These are phyloP conservation scores for Pinna nobilis DNA, from an alignment of 1,140 invertebrate genomes.

Conservation along the genomic window DNA sequence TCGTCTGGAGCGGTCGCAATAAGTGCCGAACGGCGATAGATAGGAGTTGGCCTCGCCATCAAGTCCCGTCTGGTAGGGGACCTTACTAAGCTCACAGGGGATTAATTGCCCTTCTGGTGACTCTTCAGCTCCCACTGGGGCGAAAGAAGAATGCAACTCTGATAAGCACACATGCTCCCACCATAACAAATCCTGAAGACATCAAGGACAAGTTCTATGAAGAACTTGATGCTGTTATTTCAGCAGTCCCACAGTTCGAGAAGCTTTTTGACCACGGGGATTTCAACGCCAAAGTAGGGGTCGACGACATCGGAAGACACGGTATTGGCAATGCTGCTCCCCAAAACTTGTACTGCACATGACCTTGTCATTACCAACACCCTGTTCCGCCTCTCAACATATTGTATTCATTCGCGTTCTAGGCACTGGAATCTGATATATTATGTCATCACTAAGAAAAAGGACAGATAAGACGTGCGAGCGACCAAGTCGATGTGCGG, in stretches of 20 bases:
- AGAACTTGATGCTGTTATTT: not conserved
- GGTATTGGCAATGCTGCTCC: not conserved
- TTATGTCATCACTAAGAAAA: not conserved
- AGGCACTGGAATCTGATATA: not conserved
- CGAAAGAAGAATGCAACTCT: not conserved
- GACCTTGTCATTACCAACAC: not conserved
- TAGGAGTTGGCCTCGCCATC: not conserved
- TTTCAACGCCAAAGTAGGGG: not conserved
- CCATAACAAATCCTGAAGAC: not conserved
- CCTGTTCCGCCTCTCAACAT: not conserved
- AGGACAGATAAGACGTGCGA: not conserved
- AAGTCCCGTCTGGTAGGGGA: not conserved
- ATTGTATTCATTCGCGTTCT: not conserved
- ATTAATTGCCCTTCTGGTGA: not conserved
- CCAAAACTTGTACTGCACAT: not conserved
- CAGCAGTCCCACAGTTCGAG: not conserved
- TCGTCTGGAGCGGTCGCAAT: not conserved
- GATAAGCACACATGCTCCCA: not conserved
- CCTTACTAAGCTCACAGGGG: not conserved
- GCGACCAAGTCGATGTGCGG: not conserved
- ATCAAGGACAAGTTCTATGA: constrained; percentile 8
- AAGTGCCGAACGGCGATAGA: not conserved
- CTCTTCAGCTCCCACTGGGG: not conserved
- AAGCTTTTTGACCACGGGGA: not conserved
- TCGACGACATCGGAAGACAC: not conserved